These are phyloP conservation scores for Allophyes oxyacanthae DNA, from an alignment of 2,888 invertebrate species.

Conservation along the genomic window DNA sequence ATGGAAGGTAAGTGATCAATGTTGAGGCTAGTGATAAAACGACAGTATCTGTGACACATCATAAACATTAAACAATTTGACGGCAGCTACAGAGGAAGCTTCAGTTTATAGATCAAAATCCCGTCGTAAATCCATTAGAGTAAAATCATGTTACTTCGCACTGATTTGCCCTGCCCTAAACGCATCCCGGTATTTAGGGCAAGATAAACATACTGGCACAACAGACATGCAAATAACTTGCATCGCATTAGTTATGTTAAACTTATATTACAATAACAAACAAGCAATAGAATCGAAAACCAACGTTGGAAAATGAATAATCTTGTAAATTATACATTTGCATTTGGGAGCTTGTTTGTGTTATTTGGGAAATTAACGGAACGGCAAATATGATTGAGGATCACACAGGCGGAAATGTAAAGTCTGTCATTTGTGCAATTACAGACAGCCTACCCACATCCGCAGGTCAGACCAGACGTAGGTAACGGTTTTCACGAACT, in stretches of 20 bases:
- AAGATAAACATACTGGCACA: constrained; percentile 29
- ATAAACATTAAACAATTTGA: constrained; percentile 33
- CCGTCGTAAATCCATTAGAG: constrained; percentile 26
- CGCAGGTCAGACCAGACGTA: constrained; percentile 16
- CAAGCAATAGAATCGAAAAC: constrained; percentile 26
- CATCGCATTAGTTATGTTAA: constrained; percentile 13
- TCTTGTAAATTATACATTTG: constrained; percentile 40
- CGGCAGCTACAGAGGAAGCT: constrained; percentile 2
- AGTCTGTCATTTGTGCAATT: constrained; percentile 59
- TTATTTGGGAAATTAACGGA: constrained; percentile 55
- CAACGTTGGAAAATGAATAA: constrained; percentile 17
- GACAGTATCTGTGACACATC: neutral
- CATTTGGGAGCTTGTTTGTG: constrained; percentile 23
- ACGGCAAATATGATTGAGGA: constrained; percentile 44
- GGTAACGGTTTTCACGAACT: constrained; percentile 42
- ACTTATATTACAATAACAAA: constrained; percentile 16
- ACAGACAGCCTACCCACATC: constrained; percentile 27
- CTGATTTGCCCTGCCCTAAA: constrained; percentile 25
- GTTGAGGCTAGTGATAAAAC: too few relatives aligned
- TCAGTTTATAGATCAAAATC: constrained; percentile 23
- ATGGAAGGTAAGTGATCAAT: too few relatives aligned
- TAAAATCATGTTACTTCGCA: constrained; percentile 23
- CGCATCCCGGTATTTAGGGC: constrained; percentile 40
- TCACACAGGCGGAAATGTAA: constrained; percentile 50
- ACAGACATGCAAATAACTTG: constrained; percentile 25